Evolutionary conservation across 1,140 invertebrate species (phyloP), one percentile per base, ranked within the genome.

Genomic region (Drosophila ogumai): DNA sequence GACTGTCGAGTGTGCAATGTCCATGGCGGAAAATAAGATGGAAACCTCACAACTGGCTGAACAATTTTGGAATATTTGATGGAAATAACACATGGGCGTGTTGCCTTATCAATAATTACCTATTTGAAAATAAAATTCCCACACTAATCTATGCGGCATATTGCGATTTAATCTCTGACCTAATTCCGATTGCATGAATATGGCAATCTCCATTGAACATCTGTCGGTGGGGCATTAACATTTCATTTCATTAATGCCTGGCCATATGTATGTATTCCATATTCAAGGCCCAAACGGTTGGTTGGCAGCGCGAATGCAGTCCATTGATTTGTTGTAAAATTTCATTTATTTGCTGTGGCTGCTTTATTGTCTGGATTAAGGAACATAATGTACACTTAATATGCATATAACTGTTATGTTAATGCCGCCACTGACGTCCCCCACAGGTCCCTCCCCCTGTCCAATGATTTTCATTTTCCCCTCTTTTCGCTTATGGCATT

Each of bases 381-480:
- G 60, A 81, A 78, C 79, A 85, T 86, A 86, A 81, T 78, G 82
- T 63, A 63, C 64, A 69, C 60, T 78, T 81, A 78, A 86, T 86
- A 78, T 71, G 68, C 67, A 74, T 46, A 74, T 81, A 63, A 78
- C 68, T 65, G 75, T 75, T 79, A 72, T 81, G 72, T 81, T 57
- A 81, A 81, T 71, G 57, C 66, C 12, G 40, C 56, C 43, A 34
- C 34, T 6, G 28, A 52, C n/a, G 17, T 47, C 10, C 17, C n/a
- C 56, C 43, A 34, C 3, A 1, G 22, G 22, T 22, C 22, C 31
- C 38, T 50, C 43, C 50, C 17, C 15, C 50, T 76, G 56, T 54
- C 10, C 72, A 69, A 52, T 63, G 54, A 63, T 79, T 54, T 40
- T 36, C 25, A 46, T 71, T 60, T 81, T 41, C 19, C 40, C 50